Conservation (phyloP, 2,113 vertebrate genomes). For the Brachypteracias leptosomus region DNA sequence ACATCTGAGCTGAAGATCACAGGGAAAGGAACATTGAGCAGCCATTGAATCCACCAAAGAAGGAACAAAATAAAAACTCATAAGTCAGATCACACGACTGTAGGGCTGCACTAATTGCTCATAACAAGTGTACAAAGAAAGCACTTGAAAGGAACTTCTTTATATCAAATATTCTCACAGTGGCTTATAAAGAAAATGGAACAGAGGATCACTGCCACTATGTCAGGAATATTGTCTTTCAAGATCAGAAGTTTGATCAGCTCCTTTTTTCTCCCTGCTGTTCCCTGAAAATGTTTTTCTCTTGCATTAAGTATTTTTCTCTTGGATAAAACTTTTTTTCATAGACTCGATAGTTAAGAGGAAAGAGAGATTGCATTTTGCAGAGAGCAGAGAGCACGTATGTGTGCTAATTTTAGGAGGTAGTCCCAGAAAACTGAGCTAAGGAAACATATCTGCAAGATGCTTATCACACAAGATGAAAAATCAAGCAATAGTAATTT, state of each 20-base stretch:
- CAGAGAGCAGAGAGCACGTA: neutral
- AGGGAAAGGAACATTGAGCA: neutral
- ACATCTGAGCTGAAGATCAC: slow-evolving; percentile 27
- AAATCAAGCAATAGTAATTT: neutral
- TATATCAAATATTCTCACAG: slow-evolving; percentile 26
- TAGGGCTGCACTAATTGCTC: slow-evolving; percentile 45
- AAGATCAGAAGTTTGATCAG: slow-evolving; percentile 21
- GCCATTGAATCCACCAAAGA: slow-evolving; percentile 15
- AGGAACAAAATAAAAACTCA: neutral
- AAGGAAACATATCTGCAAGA: neutral
- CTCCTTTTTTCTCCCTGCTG: neutral
- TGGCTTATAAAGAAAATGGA: slow-evolving; percentile 39
- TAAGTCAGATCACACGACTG: slow-evolving; percentile 17
- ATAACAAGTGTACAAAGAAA: slow-evolving; percentile 34
- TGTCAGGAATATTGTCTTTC: slow-evolving; percentile 48
- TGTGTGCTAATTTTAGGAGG: neutral
- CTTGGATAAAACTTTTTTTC: slow-evolving; percentile 9
- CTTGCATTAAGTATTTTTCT: neutral
- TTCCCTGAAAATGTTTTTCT: slow-evolving; percentile 10
- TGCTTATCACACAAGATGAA: neutral
- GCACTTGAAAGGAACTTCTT: slow-evolving; percentile 26
- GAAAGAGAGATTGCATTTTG: neutral
- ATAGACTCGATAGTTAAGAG: neutral
- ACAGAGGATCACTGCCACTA: slow-evolving; percentile 12
- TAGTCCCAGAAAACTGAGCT: neutral